Percentiles rank a stretch among this genome's conserved stretches.
Evolutionary conservation across 2,888 invertebrate species (phyloP).

Genomic region (Zeuzera pyrina): DNA sequence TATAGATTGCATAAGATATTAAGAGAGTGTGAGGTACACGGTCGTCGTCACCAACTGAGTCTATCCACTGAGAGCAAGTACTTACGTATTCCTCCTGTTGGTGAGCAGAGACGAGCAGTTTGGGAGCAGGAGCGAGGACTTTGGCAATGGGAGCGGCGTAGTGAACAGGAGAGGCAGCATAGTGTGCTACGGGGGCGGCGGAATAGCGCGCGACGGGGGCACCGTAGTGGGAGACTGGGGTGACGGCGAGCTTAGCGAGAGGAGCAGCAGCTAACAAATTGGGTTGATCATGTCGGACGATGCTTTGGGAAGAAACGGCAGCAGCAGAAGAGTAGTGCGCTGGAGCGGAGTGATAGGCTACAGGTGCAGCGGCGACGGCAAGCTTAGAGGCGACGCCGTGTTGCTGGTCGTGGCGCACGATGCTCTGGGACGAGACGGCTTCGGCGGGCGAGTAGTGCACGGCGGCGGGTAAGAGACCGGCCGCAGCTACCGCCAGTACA

Average conservation of each 20-base stretch:
- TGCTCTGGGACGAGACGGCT: slow-evolving; percentile 45
- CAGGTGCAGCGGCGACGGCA: slow-evolving; percentile 18
- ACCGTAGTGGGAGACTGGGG: slow-evolving; percentile 26
- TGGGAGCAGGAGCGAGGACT: slow-evolving; percentile 24
- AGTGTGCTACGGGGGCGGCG: slow-evolving; percentile 21
- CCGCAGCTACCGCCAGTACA: slow-evolving; percentile 22
- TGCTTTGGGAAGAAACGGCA: slow-evolving; percentile 40
- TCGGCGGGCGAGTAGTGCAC: slow-evolving; percentile 20
- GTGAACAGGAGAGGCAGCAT: slow-evolving; percentile 11
- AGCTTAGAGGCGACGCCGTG: slow-evolving; percentile 17
- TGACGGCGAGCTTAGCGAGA: slow-evolving; percentile 20
- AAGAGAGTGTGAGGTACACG: too few species aligned
- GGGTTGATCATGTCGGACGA: slow-evolving; percentile 45
- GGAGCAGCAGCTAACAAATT: slow-evolving; percentile 24
- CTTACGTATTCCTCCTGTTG: slow-evolving; percentile 48
- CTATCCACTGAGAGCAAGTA: slow-evolving; percentile 9
- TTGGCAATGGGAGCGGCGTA: slow-evolving; percentile 17
- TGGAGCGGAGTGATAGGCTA: slow-evolving; percentile 22
- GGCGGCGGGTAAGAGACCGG: slow-evolving; percentile 18
- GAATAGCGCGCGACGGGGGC: slow-evolving; percentile 22
- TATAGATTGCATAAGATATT: not conserved
- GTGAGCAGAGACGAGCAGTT: slow-evolving; percentile 25
- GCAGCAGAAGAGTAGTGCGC: slow-evolving; percentile 21
- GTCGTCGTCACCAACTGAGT: too few species aligned
- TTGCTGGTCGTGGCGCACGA: slow-evolving; percentile 34